These are phyloP conservation scores for Paratrypauchen microcephalus DNA, from an alignment of 2,797 vertebrate genomes.

Conservation along the genomic window DNA sequence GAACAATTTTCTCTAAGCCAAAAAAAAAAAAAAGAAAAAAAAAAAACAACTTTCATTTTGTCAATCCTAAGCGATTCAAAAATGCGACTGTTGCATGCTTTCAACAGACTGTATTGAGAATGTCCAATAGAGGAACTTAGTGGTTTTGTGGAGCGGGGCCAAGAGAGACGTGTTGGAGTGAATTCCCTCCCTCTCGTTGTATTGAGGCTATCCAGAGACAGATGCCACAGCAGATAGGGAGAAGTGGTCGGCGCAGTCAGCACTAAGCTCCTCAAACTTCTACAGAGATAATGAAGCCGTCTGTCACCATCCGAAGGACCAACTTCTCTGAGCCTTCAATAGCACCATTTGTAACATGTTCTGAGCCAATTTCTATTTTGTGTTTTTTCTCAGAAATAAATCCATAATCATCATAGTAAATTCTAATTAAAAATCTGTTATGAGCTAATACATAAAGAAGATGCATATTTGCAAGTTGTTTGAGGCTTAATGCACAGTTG, in stretches of 20 bases:
- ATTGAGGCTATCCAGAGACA: slow-evolving; percentile 42
- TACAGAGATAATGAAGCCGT: slow-evolving; percentile 66
- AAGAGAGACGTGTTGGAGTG: slow-evolving; percentile 39
- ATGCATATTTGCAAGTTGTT: neutral
- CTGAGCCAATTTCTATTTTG: neutral
- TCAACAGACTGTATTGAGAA: slow-evolving; percentile 7
- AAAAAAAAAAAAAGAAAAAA: slow-evolving; percentile 18
- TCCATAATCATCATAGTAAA: neutral
- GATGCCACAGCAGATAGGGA: slow-evolving; percentile 48
- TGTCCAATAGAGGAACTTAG: slow-evolving; percentile 12
- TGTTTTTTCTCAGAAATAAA: slow-evolving; percentile 4
- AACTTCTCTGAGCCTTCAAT: slow-evolving; percentile 22
- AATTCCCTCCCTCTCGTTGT: slow-evolving; percentile 16
- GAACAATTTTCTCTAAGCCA: slow-evolving; percentile 21
- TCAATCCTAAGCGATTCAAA: slow-evolving; percentile 8
- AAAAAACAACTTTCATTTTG: slow-evolving; percentile 12
- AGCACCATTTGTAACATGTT: slow-evolving; percentile 3
- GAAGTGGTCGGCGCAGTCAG: slow-evolving; percentile 46
- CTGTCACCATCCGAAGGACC: slow-evolving; percentile 46
- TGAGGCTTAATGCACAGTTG: neutral
- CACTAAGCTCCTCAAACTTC: slow-evolving; percentile 44
- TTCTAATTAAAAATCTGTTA: neutral
- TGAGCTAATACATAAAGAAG: neutral
- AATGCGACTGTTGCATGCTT: slow-evolving; percentile 10
- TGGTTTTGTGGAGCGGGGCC: slow-evolving; percentile 34